These are phyloP conservation scores for Nasonia giraulti DNA, from an alignment of 1,140 invertebrate species.

Conservation along the genomic window DNA sequence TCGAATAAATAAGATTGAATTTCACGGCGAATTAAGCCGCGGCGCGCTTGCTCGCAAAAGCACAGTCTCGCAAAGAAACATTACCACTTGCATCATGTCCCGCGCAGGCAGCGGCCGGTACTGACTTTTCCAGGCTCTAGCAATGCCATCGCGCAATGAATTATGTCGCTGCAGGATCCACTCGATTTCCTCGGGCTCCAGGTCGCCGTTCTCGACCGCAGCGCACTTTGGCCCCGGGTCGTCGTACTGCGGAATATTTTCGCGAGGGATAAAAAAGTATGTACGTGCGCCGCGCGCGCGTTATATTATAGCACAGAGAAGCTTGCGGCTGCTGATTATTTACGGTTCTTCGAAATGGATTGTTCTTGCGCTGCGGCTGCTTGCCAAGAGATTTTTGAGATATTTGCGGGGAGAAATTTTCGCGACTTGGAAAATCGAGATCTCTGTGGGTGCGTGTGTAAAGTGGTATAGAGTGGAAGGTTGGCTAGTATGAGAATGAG, in stretches of 20 bases:
- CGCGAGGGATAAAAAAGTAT: no score
- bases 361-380: no score
- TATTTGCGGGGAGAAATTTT: no score
- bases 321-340: no score
- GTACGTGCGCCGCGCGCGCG: no score
- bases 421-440: no score
- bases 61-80: constrained; percentile 35
- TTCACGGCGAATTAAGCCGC: background rate
- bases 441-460: background rate
- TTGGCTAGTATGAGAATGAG: no score
- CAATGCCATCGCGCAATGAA: constrained; percentile 71
- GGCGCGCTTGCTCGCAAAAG: background rate
- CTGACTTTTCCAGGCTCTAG: constrained; percentile 68
- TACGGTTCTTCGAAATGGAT: no score
- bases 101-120: constrained; percentile 67
- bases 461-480: background rate
- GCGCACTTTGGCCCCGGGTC: constrained; percentile 51
- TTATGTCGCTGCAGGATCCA: constrained; percentile 71
- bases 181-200: constrained; percentile 56
- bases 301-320: no score
- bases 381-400: no score
- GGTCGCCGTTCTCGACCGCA: constrained; percentile 51
- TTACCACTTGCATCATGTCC: constrained; percentile 76
- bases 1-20: background rate
- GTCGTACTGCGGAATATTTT: constrained; percentile 52